A percentile compares a stretch with the other conserved stretches of the same genome.
phyloP scores from a whole-genome alignment of 2,113 vertebrate species.

The Leptocoma aspasia region DNA sequence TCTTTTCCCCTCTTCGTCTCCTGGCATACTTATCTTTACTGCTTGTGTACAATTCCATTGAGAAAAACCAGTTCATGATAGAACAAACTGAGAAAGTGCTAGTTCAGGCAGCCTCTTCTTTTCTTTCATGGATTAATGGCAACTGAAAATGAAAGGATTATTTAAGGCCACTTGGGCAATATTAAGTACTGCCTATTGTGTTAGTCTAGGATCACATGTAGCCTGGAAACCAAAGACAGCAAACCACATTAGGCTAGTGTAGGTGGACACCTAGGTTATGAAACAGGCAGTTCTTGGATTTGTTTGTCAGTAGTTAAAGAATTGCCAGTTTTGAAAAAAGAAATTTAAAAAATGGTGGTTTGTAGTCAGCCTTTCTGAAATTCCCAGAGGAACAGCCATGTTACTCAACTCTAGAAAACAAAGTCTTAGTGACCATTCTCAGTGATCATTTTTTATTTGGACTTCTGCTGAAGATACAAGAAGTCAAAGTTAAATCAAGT shows the following conservation, averaged over 20 bases:
- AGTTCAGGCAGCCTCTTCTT: constrained; percentile 30
- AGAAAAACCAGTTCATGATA: constrained; percentile 18
- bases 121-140: constrained; percentile 28
- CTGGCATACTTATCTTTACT: constrained; percentile 15
- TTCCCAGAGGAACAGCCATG: background rate
- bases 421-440: background rate
- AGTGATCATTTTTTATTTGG: background rate
- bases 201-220: background rate
- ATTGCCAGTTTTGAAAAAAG: background rate
- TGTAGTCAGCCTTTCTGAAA: background rate
- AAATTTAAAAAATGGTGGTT: background rate
- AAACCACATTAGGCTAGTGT: constrained; percentile 3
- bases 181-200: constrained; percentile 27
- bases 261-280: constrained; percentile 34
- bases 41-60: constrained; percentile 24
- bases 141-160: constrained; percentile 51
- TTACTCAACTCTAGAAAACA: background rate
- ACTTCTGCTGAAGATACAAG: background rate
- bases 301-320: background rate
- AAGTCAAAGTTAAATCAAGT: background rate
- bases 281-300: background rate
- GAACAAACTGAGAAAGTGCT: constrained; percentile 56
- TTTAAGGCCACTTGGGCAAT: constrained; percentile 51
- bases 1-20: background rate
- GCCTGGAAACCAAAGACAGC: constrained; percentile 15